phyloP scores from a whole-genome alignment of 2,797 vertebrate species.

The Neopelma chrysocephalum region DNA sequence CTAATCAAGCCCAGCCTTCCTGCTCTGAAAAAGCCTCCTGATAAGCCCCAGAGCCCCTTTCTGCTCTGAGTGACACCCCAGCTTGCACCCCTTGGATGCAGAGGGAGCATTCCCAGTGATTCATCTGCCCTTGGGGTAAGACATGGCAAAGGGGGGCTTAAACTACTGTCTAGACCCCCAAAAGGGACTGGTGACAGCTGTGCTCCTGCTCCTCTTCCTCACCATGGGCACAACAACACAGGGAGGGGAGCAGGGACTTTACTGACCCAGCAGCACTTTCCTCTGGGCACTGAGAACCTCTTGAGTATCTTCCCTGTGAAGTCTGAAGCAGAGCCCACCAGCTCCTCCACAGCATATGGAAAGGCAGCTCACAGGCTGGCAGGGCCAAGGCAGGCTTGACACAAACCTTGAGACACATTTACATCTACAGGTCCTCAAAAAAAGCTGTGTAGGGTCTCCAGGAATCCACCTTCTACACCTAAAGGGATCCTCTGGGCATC shows the following conservation, averaged over 20 bases:
- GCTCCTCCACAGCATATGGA: fast-evolving
- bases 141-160: not conserved
- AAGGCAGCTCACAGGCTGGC: not conserved
- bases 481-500: not conserved
- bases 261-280: slow-evolving; percentile 64
- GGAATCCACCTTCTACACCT: not conserved
- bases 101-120: fast-evolving
- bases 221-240: not conserved
- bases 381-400: not conserved
- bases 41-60: not conserved
- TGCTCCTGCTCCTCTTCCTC: slow-evolving; percentile 48
- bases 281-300: not conserved
- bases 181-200: slow-evolving; percentile 43
- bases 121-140: not conserved
- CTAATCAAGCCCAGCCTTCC: not conserved
- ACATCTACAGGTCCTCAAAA: not conserved
- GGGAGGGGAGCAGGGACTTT: slow-evolving; percentile 34
- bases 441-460: not conserved
- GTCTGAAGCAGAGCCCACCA: not conserved
- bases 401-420: not conserved
- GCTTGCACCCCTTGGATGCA: fast-evolving
- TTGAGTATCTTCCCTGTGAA: fast-evolving
- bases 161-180: slow-evolving; percentile 44
- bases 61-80: not conserved
- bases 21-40: not conserved